A percentile compares a stretch with the other conserved stretches of the same genome.
phyloP scores from a whole-genome alignment of 2,113 vertebrate species.

The Dascyllus trimaculatus region DNA sequence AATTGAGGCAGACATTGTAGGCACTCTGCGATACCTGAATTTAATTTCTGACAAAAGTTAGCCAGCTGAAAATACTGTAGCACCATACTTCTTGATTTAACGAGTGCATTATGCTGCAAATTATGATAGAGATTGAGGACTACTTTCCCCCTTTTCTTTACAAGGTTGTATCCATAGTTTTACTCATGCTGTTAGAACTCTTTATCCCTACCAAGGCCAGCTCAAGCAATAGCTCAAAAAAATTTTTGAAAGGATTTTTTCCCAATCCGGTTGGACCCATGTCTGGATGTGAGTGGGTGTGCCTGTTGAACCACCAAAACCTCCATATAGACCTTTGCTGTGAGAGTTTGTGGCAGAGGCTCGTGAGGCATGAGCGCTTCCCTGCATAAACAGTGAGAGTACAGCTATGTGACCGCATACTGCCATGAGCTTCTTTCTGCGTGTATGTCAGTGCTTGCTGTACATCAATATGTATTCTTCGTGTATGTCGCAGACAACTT shows the following conservation, averaged over 20 bases:
- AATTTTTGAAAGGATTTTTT: conserved; percentile 38
- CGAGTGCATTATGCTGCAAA: neutral
- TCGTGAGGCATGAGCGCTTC: conserved; percentile 50
- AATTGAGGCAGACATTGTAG: neutral
- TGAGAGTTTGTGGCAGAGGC: conserved; percentile 44
- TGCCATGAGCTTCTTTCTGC: conserved; percentile 17
- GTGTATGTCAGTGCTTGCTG: neutral
- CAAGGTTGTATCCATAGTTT: conserved; percentile 4
- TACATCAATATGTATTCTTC: conserved; percentile 42
- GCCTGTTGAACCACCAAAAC: conserved; percentile 26
- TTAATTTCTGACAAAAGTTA: conserved; percentile 12
- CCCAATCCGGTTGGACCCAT: conserved; percentile 26
- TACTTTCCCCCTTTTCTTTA: neutral
- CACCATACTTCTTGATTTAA: neutral
- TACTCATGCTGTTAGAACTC: neutral
- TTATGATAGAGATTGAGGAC: neutral
- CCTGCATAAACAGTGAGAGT: conserved; percentile 37
- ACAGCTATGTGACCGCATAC: conserved; percentile 17
- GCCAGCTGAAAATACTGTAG: neutral
- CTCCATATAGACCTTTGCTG: conserved; percentile 36
- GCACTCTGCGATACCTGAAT: neutral
- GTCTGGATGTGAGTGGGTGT: conserved; percentile 49
- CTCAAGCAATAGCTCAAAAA: conserved; percentile 22
- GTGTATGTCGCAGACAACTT: conserved; percentile 91
- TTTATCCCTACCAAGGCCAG: conserved; percentile 19